Evolutionary conservation across 2,888 invertebrate species (phyloP).

Genomic region (Ochlodes sylvanus): DNA sequence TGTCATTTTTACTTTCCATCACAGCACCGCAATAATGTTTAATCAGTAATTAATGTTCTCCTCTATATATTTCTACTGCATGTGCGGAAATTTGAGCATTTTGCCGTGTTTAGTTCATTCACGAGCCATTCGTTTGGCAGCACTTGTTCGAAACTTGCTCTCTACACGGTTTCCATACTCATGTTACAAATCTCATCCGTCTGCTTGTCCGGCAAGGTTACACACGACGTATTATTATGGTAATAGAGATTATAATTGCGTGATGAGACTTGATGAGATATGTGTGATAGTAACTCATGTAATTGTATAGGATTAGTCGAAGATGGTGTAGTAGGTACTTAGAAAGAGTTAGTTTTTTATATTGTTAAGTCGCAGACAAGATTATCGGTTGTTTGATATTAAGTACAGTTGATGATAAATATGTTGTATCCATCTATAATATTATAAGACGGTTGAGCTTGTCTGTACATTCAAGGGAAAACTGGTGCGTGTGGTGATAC

Average conservation of each 20-base stretch:
- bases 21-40: too few species aligned
- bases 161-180: not conserved
- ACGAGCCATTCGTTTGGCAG: not conserved
- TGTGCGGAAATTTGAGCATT: too few species aligned
- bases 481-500: too few species aligned
- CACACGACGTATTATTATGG: constrained; percentile 4
- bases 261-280: constrained; percentile 1
- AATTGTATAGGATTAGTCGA: constrained; percentile 24
- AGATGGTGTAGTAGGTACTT: constrained; percentile 14
- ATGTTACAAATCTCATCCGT: not conserved
- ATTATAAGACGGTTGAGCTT: too few species aligned
- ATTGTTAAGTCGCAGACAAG: constrained; percentile 10
- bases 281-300: constrained; percentile 13
- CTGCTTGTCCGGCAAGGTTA: not conserved
- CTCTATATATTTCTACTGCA: too few species aligned
- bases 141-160: not conserved
- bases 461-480: too few species aligned
- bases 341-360: constrained; percentile 19
- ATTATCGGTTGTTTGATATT: not conserved
- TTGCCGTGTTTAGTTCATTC: not conserved
- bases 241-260: constrained; percentile 22
- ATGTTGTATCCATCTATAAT: not conserved
- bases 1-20: too few species aligned
- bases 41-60: too few species aligned
- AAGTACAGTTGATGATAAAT: not conserved